phyloP scores from a whole-genome alignment of 2,797 vertebrate species.

The Momotus momota region DNA sequence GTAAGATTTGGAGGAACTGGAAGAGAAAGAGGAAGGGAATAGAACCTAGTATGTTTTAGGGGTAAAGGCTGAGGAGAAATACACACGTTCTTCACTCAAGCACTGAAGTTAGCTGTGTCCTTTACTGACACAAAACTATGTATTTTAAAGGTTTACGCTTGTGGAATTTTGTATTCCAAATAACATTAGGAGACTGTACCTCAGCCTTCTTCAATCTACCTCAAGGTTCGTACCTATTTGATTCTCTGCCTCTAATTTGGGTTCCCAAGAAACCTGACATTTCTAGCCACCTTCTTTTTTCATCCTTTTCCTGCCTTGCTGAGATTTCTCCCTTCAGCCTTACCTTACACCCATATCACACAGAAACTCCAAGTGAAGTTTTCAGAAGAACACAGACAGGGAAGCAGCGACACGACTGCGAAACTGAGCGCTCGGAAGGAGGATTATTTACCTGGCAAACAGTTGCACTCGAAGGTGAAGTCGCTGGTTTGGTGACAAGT shows the following conservation, averaged over 20 bases:
- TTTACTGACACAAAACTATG: background rate
- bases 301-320: background rate
- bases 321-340: background rate
- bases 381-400: background rate
- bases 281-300: background rate
- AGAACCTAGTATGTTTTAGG: background rate
- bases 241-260: background rate
- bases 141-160: background rate
- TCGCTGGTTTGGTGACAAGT: conserved; percentile 89
- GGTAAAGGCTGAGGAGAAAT: background rate
- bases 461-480: conserved; percentile 90
- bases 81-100: background rate
- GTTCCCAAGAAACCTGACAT: background rate
- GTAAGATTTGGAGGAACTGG: background rate
- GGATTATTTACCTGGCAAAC: conserved; percentile 86
- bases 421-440: rapidly evolving
- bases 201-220: background rate
- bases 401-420: rapidly evolving
- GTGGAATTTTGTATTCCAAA: background rate
- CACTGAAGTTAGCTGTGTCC: background rate
- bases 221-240: background rate
- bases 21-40: background rate
- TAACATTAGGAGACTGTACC: background rate
- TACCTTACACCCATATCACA: rapidly evolving
- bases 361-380: background rate